Evolutionary conservation across 2,797 vertebrate species (phyloP).

Genomic region (Erpetoichthys calabaricus): DNA sequence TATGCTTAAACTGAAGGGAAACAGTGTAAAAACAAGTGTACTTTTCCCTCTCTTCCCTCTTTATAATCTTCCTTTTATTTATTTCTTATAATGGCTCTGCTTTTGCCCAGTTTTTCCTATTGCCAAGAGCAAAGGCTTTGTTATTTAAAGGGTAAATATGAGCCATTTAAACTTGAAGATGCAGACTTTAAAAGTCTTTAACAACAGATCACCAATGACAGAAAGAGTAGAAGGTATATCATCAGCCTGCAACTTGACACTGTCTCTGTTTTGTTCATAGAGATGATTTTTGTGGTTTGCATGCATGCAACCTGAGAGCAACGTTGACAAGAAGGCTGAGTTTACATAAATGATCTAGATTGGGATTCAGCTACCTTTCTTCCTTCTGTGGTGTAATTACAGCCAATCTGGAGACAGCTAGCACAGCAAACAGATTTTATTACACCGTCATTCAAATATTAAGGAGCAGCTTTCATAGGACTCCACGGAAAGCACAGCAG

Average conservation of each 20-base stretch:
- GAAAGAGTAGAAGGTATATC: slow-evolving; percentile 36
- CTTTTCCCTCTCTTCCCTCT: no score
- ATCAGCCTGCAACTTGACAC: slow-evolving; percentile 38
- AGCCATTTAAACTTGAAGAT: slow-evolving; percentile 33
- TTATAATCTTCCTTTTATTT: no score
- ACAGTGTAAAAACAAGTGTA: no score
- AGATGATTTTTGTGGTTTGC: slow-evolving; percentile 66
- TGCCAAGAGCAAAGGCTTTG: no score
- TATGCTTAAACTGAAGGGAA: no score
- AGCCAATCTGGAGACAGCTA: slow-evolving; percentile 70
- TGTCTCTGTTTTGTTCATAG: slow-evolving; percentile 55
- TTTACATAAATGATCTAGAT: slow-evolving; percentile 65
- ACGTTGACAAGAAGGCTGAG: slow-evolving; percentile 63
- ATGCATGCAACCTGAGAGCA: slow-evolving; percentile 51
- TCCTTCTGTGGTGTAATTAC: slow-evolving; percentile 72
- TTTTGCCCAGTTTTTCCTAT: no score
- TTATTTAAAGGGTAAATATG: background rate
- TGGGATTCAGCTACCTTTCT: slow-evolving; percentile 58
- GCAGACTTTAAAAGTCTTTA: slow-evolving; percentile 30
- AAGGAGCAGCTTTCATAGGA: slow-evolving; percentile 51
- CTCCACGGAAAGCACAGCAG: slow-evolving; percentile 14
- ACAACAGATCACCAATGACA: slow-evolving; percentile 32
- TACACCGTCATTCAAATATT: slow-evolving; percentile 49
- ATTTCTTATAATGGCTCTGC: no score
- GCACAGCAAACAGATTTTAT: slow-evolving; percentile 67